Evolutionary conservation across 2,797 vertebrate genomes (phyloP), one percentile per base, ranked within the genome.

Genomic region (Mastacembelus armatus): DNA sequence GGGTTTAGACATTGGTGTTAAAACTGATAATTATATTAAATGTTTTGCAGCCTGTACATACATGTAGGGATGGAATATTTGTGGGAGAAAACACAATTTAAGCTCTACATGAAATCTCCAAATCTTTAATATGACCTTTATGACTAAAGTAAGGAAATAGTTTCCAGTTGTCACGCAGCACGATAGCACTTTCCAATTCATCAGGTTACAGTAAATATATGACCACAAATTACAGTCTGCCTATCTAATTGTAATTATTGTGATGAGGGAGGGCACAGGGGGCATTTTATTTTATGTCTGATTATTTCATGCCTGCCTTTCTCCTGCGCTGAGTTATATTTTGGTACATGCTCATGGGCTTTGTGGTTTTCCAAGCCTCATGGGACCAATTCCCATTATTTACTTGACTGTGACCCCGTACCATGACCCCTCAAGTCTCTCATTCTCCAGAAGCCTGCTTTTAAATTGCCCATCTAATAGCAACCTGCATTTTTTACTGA

Each of bases 341-440:
- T 88, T 62, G 71, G 77, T 85, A 86, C 73, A 70, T 85, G 80
- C 88, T 83, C 78, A 81, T 50, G 9, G 69, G 77, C 88, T 87
- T 82, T 87, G 90, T 89, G 86, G 71, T 90, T 91, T 87, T 80
- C 71, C 36, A 51, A 85, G 77, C 84, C 89, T 83, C 84, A 12
- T 49, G 84, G 85, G 90, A 91, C 85, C 88, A 92, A 91, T 92
- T 91, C 88, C 88, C 81, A 92, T 92, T 90, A 93, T 91, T 91
- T 91, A 88, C 90, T 90, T 90, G 88, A 91, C 91, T 90, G 85
- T 87, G 89, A 93, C 91, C 91, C 87, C 30, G 71, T 87, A 89
- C 80, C 82, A 1, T 86, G 90, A 90, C 89, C 91, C 84, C 71
- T 66, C 66, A 78, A 87, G 80, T 91, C 90, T 84, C 80, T 85